phyloP scores from a whole-genome alignment of 2,888 invertebrate genomes.

The Mythimna impura region DNA sequence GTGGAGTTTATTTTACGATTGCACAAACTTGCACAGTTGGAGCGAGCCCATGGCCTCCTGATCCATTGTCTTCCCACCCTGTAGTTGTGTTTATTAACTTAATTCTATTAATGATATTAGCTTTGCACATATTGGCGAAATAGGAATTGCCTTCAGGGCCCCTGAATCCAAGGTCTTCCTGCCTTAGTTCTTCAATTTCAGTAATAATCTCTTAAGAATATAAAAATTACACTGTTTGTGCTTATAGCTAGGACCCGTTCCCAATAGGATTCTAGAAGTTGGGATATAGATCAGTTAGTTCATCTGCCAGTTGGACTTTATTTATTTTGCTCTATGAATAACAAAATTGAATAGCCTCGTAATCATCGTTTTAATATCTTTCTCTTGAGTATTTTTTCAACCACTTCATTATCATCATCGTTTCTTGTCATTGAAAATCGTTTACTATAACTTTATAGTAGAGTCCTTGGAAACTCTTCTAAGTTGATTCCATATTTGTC shows the following conservation, averaged over 20 bases:
- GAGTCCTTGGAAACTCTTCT: neutral
- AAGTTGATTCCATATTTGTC: too few species aligned
- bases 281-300: too few species aligned
- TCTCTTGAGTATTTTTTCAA: neutral
- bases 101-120: constrained; percentile 23
- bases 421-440: neutral
- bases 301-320: neutral
- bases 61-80: constrained; percentile 50
- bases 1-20: constrained; percentile 25
- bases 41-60: constrained; percentile 44
- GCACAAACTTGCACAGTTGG: constrained; percentile 40
- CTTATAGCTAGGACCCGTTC: neutral
- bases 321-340: neutral
- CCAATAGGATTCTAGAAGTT: neutral
- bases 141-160: neutral
- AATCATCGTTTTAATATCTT: neutral
- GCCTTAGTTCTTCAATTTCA: neutral
- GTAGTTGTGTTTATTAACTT: constrained; percentile 37
- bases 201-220: neutral
- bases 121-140: constrained; percentile 41
- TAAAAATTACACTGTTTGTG: neutral
- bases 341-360: too few species aligned
- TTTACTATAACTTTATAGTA: neutral
- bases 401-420: neutral
- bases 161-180: constrained; percentile 38